Percentiles rank a stretch among this genome's conserved stretches.
phyloP scores from a whole-genome alignment of 2,888 invertebrate species.

The Bombylius discolor region DNA sequence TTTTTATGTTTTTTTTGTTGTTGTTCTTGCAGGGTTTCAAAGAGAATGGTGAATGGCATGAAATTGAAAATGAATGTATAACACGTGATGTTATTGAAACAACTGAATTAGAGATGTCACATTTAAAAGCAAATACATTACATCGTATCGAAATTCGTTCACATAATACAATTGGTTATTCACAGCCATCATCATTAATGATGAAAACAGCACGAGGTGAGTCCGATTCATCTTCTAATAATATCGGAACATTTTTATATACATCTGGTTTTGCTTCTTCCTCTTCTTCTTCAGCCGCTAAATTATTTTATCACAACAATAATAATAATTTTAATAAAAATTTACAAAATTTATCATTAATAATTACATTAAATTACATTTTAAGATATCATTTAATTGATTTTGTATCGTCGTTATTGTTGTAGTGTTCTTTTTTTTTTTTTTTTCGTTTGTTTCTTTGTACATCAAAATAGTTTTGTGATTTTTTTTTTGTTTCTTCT shows the following conservation, averaged over 20 bases:
- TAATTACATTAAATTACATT: neutral
- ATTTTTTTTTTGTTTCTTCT: no score
- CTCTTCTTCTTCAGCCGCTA: conserved; percentile 21
- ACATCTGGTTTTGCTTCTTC: conserved; percentile 36
- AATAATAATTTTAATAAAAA: neutral
- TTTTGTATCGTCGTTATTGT: neutral
- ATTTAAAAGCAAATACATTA: conserved; percentile 61
- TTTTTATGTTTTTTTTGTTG: neutral
- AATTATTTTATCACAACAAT: no score
- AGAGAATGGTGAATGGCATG: conserved; percentile 53
- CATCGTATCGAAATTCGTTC: conserved; percentile 77
- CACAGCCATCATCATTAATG: conserved; percentile 61
- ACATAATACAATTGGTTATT: conserved; percentile 73
- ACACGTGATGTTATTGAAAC: conserved; percentile 47
- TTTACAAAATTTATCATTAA: neutral
- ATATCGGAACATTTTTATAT: conserved; percentile 37
- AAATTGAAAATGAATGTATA: conserved; percentile 42
- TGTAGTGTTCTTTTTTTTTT: conserved; percentile 5
- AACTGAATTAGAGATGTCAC: conserved; percentile 54
- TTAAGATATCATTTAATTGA: neutral
- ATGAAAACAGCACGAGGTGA: conserved; percentile 83
- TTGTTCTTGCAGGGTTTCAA: conserved; percentile 45
- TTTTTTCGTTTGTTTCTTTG: conserved; percentile 3
- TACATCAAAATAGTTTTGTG: neutral
- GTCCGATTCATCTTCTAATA: conserved; percentile 39